These are phyloP conservation scores for Heliconius eleuchia DNA, from an alignment of 1,140 invertebrate genomes.

Conservation along the genomic window DNA sequence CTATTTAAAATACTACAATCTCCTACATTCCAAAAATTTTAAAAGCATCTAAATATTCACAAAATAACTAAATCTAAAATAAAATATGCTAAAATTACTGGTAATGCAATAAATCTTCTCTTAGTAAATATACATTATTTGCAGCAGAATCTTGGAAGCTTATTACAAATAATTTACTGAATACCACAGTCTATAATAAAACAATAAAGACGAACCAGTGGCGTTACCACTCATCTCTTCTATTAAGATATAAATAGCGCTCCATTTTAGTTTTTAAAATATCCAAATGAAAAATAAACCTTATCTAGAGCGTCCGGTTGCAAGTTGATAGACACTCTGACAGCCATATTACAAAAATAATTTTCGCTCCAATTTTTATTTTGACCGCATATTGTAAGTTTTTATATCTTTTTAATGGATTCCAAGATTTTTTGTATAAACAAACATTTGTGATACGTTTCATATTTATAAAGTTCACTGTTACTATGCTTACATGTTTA, in stretches of 20 bases:
- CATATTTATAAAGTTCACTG: not conserved
- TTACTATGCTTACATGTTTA: not conserved
- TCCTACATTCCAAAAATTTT: not conserved
- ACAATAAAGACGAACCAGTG: conserved; percentile 13
- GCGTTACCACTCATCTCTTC: conserved; percentile 1
- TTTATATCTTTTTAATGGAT: conserved; percentile 39
- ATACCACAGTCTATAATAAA: not conserved
- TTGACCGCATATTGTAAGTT: conserved; percentile 36
- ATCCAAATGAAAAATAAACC: conserved; percentile 36
- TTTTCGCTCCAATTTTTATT: conserved; percentile 37
- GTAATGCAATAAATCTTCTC: not conserved
- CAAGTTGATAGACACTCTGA: conserved; percentile 37
- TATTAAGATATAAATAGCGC: conserved; percentile 32
- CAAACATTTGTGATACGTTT: not conserved
- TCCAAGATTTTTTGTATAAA: conserved; percentile 19
- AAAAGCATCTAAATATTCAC: not conserved
- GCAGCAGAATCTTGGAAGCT: not conserved
- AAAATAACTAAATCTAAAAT: not conserved
- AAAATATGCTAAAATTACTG: not conserved
- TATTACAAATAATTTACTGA: conserved; percentile 5
- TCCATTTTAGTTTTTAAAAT: conserved; percentile 33
- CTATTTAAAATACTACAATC: too few relatives aligned
- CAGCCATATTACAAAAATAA: conserved; percentile 37
- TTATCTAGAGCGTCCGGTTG: conserved; percentile 28
- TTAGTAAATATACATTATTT: not conserved